These are phyloP conservation scores for Leptopilina boulardi DNA, from an alignment of 1,140 invertebrate genomes.

Conservation along the genomic window DNA sequence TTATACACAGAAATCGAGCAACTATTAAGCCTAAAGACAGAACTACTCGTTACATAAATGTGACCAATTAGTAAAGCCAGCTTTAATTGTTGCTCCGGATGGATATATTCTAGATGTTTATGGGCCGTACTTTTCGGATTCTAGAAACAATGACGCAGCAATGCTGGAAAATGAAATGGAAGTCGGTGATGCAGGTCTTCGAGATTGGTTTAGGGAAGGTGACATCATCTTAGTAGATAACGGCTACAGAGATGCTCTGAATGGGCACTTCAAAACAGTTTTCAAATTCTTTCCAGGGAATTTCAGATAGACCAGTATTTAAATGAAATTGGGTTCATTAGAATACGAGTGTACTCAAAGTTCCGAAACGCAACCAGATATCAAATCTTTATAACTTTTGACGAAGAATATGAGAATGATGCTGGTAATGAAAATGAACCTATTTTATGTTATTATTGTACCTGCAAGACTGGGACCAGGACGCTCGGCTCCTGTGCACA, in stretches of 20 bases:
- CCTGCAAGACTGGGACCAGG: not conserved
- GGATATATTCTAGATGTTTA: slow-evolving; percentile 40
- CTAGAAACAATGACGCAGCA: slow-evolving; percentile 35
- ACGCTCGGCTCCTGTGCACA: not conserved
- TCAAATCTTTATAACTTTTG: not conserved
- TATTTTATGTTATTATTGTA: not conserved
- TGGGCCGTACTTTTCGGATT: slow-evolving; percentile 37
- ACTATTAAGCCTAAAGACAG: not conserved
- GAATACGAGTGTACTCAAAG: not conserved
- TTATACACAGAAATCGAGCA: not conserved
- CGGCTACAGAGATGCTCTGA: slow-evolving; percentile 34
- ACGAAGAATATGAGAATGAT: not conserved
- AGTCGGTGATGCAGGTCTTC: not conserved
- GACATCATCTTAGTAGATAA: slow-evolving; percentile 33
- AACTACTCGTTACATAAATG: slow-evolving; percentile 24
- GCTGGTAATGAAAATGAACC: not conserved
- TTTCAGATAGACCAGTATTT: not conserved
- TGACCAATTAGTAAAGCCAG: slow-evolving; percentile 32
- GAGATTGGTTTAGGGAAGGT: slow-evolving; percentile 7
- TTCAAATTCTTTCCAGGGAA: slow-evolving; percentile 18
- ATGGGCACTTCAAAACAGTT: slow-evolving; percentile 22
- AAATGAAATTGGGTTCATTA: not conserved
- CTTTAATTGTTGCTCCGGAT: slow-evolving; percentile 14
- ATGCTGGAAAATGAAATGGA: slow-evolving; percentile 41
- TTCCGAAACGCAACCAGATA: not conserved